phyloP scores from a whole-genome alignment of 2,888 invertebrate species.

The Macropis europaea region DNA sequence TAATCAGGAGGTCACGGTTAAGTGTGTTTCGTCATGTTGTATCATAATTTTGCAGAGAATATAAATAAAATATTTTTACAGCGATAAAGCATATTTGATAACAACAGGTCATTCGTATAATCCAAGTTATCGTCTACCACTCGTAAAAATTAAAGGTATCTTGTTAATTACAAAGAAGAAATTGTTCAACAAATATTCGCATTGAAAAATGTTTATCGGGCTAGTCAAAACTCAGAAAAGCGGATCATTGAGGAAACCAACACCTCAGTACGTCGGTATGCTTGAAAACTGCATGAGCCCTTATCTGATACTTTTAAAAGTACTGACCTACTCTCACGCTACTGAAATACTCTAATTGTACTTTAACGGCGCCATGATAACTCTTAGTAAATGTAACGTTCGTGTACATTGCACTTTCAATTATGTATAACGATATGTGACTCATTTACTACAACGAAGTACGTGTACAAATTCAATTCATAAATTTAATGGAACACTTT shows the following conservation, averaged over 20 bases:
- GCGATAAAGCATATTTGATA: too few species aligned
- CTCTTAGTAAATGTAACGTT: neutral
- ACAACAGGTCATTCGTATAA: too few species aligned
- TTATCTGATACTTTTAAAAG: constrained; percentile 2
- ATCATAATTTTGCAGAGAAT: neutral
- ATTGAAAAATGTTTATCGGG: neutral
- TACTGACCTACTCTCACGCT: neutral
- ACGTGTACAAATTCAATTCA: too few species aligned
- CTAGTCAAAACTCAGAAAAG: neutral
- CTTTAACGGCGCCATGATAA: neutral
- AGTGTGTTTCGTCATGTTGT: neutral
- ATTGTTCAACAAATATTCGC: too few species aligned
- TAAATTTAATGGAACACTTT: too few species aligned
- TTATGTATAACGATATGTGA: too few species aligned
- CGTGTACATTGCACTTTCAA: too few species aligned
- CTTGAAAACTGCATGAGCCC: neutral
- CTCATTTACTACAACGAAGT: too few species aligned
- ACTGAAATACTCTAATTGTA: neutral
- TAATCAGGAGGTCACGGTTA: constrained; percentile 17
- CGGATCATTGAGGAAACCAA: neutral
- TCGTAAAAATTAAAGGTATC: too few species aligned
- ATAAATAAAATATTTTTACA: neutral
- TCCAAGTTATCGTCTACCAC: too few species aligned
- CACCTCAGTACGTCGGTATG: neutral
- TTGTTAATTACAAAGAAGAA: too few species aligned